Evolutionary conservation across 2,888 invertebrate genomes (phyloP).

Genomic region (Schizaphis graminum): DNA sequence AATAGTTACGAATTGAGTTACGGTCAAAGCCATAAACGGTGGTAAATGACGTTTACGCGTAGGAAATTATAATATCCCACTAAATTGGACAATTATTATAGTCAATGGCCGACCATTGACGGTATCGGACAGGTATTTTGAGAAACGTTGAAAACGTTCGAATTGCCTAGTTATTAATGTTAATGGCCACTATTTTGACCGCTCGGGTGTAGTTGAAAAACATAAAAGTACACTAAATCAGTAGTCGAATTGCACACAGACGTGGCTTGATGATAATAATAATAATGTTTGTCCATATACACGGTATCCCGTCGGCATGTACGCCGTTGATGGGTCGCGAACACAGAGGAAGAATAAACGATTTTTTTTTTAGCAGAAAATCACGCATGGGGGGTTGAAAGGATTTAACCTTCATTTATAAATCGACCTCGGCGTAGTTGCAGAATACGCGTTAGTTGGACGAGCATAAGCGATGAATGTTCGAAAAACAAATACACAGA

Average conservation of each 20-base stretch:
- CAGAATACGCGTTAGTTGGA: no score
- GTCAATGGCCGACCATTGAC: conserved; percentile 8
- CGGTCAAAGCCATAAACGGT: not conserved
- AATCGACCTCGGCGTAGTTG: not conserved
- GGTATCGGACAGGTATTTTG: conserved; percentile 14
- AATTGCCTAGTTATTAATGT: conserved; percentile 6
- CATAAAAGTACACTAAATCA: conserved; percentile 24
- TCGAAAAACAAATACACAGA: not conserved
- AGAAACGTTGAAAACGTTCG: conserved; percentile 7
- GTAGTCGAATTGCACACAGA: not conserved
- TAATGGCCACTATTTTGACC: conserved; percentile 25
- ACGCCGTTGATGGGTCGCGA: not conserved
- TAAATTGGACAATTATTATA: conserved; percentile 1
- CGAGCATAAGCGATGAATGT: not conserved
- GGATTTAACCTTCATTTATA: not conserved
- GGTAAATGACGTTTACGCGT: not conserved
- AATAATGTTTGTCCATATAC: not conserved
- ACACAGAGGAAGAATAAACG: not conserved
- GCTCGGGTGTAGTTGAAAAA: not conserved
- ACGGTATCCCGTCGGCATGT: not conserved
- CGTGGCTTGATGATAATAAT: not conserved
- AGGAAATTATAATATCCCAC: not conserved
- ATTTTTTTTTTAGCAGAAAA: no score
- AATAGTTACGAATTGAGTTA: not conserved
- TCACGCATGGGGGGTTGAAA: not conserved